Base-by-base conservation (phyloP, 2,797 vertebrate species). In the Anomalospiza imberbis region DNA sequence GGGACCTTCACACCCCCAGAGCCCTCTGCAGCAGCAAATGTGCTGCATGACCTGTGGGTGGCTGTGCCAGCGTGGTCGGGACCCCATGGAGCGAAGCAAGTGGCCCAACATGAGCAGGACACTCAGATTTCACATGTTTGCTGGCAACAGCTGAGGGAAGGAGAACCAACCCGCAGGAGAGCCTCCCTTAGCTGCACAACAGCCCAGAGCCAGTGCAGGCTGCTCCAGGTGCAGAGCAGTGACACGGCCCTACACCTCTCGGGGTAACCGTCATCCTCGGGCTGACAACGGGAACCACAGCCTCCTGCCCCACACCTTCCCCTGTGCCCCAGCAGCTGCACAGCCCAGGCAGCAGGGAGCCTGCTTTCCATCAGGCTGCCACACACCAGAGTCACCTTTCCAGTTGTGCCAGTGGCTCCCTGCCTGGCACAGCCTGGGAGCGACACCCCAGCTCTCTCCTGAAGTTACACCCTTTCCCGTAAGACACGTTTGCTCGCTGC, bases 401-500 rank as follows among this genome's bases (percentile, higher is more conserved):
- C 94, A 92, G 94, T 88, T 32, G 77, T 47, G 76, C 85, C 91
- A 29, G 92, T 63, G 92, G 75, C 76, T 93, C 55, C 72, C 66
- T 6, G 12, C 42, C 62, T 32, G 81, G 81, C 82, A 45, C 75
- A 68, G 79, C 58, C 73, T 5, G 54, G 29, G 14, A 94, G 54
- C 54, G 77, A 16, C 91, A 62, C 26, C 75, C 57, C 73, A 13
- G 48, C 85, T 77, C 65, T 91, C 96, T 83, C 60, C 87, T 17
- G 45, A 29, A 58, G 87, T 66, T n/a, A 67, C 87, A 65, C 89
- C 94, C 91, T 80, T 83, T 68, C 62, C 91, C 11, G 2, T 29
- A 58, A 85, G 86, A 68, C 66, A 44, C 0, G 4, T 53, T 22
- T 74, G 73, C 42, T 61, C 6, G 0, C 20, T 76, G 80, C 79